These are phyloP conservation scores for Homarus gammarus DNA, from an alignment of 2,888 invertebrate species.

Conservation along the genomic window DNA sequence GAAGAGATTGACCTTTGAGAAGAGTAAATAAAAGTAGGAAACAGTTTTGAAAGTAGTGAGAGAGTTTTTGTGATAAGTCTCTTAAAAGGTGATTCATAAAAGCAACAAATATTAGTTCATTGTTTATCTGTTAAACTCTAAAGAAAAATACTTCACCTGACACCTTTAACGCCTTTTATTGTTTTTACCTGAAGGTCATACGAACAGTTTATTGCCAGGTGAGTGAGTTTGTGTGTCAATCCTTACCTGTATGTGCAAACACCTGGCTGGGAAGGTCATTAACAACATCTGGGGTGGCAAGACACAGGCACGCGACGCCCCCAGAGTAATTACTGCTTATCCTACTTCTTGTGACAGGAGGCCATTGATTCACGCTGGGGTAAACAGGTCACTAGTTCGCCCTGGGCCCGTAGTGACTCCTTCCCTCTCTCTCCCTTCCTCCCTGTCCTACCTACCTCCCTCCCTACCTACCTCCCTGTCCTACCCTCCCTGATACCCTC, in stretches of 20 bases:
- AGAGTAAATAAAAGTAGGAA: no score
- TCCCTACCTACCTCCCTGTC: background rate
- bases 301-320: background rate
- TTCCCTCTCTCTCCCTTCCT: background rate
- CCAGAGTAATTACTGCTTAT: background rate
- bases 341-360: constrained; percentile 11
- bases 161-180: no score
- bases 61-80: no score
- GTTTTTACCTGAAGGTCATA: background rate
- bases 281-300: background rate
- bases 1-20: no score
- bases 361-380: constrained; percentile 22
- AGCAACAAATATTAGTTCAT: no score
- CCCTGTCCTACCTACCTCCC: background rate
- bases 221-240: background rate
- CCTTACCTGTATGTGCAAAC: background rate
- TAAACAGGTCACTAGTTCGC: constrained; percentile 36
- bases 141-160: no score
- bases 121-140: no score
- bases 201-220: background rate
- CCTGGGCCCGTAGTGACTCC: background rate
- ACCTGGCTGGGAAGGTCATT: background rate
- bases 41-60: no score
- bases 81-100: no score
- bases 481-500: background rate